A percentile compares a stretch with the other conserved stretches of the same genome.
Evolutionary conservation across 2,888 invertebrate genomes (phyloP).

Genomic region (Hypomecis punctinalis): DNA sequence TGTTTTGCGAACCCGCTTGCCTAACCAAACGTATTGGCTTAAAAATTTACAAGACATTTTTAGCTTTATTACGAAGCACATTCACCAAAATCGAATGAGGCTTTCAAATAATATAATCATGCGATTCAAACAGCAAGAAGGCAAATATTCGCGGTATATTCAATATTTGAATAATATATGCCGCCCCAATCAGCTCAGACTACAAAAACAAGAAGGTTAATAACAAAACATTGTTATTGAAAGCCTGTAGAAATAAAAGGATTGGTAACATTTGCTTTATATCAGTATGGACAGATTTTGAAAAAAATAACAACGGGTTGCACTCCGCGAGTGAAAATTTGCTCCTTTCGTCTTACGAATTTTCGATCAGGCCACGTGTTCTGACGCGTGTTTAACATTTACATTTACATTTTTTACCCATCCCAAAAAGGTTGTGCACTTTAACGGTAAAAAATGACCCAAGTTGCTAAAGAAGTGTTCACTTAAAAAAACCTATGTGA

Average conservation of each 20-base stretch:
- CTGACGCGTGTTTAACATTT: too few relatives aligned
- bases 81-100: background rate
- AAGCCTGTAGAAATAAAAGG: conserved; percentile 18
- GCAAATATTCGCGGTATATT: conserved; percentile 4
- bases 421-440: too few relatives aligned
- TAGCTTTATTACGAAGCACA: background rate
- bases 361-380: too few relatives aligned
- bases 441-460: too few relatives aligned
- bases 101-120: background rate
- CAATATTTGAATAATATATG: conserved; percentile 13
- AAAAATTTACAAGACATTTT: background rate
- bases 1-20: too few relatives aligned
- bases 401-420: too few relatives aligned
- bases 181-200: conserved; percentile 10
- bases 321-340: too few relatives aligned
- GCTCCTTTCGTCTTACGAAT: too few relatives aligned
- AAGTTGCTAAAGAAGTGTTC: too few relatives aligned
- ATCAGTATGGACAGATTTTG: conserved; percentile 7
- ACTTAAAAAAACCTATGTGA: too few relatives aligned
- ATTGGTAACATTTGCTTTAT: background rate
- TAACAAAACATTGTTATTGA: conserved; percentile 16
- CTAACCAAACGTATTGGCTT: background rate
- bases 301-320: background rate
- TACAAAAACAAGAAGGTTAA: conserved; percentile 20
- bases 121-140: conserved; percentile 2